Evolutionary conservation across 2,113 vertebrate genomes (phyloP).

Genomic region (Zeus faber): DNA sequence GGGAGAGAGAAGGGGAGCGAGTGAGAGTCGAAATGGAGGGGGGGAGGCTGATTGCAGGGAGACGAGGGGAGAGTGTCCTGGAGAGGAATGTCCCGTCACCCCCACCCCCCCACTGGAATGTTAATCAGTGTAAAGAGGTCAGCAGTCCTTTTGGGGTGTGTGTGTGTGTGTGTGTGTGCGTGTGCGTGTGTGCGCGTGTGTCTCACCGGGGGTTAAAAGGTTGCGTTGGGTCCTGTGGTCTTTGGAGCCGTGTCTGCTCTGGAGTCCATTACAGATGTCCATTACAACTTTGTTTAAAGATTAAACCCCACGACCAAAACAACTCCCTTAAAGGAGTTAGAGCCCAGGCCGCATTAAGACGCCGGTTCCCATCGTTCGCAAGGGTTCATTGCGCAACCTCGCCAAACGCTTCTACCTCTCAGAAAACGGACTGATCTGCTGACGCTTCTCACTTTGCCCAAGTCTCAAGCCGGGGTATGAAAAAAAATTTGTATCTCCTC

Average conservation of each 20-base stretch:
- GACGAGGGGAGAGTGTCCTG: not conserved
- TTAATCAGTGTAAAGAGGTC: constrained; percentile 1
- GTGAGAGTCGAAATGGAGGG: not conserved
- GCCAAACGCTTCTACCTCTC: too few species aligned
- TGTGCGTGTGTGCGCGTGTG: constrained; percentile 1
- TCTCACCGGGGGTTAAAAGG: constrained; percentile 55
- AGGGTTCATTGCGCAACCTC: too few species aligned
- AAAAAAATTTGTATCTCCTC: too few species aligned
- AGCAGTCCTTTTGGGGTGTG: not conserved
- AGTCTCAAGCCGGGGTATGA: too few species aligned
- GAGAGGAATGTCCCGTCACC: not conserved
- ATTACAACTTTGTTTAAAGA: constrained; percentile 33
- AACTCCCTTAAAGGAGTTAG: not conserved
- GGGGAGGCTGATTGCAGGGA: not conserved
- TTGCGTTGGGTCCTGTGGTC: constrained; percentile 37
- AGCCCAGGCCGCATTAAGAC: not conserved
- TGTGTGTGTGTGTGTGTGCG: not conserved
- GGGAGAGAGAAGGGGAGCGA: not conserved
- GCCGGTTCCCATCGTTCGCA: not conserved
- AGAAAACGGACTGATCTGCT: too few species aligned
- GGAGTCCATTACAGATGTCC: constrained; percentile 31
- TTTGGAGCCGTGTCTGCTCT: constrained; percentile 36
- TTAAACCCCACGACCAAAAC: not conserved
- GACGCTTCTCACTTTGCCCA: too few species aligned
- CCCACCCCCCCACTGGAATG: not conserved